A percentile compares a stretch with the other conserved stretches of the same genome.
phyloP scores from a whole-genome alignment of 2,888 invertebrate genomes.

The Trichogramma dendrolimi region DNA sequence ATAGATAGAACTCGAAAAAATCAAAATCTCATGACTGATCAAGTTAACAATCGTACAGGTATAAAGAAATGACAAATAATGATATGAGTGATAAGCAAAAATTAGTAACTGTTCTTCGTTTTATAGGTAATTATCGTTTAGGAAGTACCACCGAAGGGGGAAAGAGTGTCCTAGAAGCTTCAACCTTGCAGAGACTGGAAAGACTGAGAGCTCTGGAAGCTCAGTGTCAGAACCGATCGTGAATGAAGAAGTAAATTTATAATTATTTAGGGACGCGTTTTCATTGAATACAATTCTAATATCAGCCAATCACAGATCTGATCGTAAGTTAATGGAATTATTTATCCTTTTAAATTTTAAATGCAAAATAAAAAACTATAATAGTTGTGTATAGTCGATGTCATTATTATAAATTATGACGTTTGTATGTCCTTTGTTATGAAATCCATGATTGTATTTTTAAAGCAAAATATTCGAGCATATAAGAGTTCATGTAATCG shows the following conservation, averaged over 20 bases:
- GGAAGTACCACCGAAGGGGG: conserved; percentile 35
- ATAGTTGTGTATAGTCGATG: conserved; percentile 28
- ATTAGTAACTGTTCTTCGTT: neutral
- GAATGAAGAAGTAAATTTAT: conserved; percentile 31
- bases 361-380: conserved; percentile 13
- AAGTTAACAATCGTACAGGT: conserved; percentile 16
- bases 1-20: conserved; percentile 55
- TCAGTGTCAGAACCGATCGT: conserved; percentile 44
- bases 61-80: neutral
- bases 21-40: conserved; percentile 37
- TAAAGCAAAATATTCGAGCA: conserved; percentile 19
- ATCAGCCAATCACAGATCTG: conserved; percentile 20
- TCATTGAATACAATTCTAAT: conserved; percentile 24
- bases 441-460: conserved; percentile 22
- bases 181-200: conserved; percentile 42
- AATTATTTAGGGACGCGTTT: conserved; percentile 20
- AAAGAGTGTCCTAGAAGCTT: conserved; percentile 45
- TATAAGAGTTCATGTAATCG: conserved; percentile 15
- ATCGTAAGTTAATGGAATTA: conserved; percentile 16
- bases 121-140: conserved; percentile 14
- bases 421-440: conserved; percentile 24
- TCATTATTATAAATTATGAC: conserved; percentile 20
- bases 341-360: conserved; percentile 13
- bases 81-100: neutral
- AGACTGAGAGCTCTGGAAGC: conserved; percentile 46